Evolutionary conservation across 2,113 vertebrate genomes (phyloP).

Genomic region (Abramis brama): DNA sequence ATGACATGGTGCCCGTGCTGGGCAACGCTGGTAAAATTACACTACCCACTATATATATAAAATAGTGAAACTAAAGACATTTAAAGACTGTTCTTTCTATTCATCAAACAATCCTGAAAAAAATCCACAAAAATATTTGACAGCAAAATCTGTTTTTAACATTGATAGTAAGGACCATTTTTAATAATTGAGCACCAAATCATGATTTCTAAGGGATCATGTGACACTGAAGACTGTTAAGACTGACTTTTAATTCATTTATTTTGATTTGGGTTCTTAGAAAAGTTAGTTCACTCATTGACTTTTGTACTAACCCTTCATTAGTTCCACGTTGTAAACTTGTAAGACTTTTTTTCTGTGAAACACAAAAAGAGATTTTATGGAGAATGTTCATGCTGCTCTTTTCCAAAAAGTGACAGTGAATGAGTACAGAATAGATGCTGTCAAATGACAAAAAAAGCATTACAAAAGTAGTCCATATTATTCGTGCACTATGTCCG

Average conservation of each 20-base stretch:
- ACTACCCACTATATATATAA: no score
- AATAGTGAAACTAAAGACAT: neutral
- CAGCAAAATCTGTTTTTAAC: no score
- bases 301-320: neutral
- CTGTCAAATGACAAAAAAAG: neutral
- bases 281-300: neutral
- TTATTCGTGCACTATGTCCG: no score
- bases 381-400: neutral
- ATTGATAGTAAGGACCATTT: no score
- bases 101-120: neutral
- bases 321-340: neutral
- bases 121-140: no score
- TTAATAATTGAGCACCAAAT: neutral
- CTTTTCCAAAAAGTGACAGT: neutral
- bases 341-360: neutral
- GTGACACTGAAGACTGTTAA: neutral
- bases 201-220: neutral
- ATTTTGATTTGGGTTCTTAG: neutral
- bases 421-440: neutral
- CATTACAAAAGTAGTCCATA: neutral
- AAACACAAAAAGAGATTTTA: neutral
- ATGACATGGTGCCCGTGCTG: no score
- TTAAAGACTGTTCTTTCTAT: neutral
- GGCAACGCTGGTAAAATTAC: no score
- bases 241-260: neutral